phyloP scores from a whole-genome alignment of 2,113 vertebrate genomes.

The Varanus salvator region DNA sequence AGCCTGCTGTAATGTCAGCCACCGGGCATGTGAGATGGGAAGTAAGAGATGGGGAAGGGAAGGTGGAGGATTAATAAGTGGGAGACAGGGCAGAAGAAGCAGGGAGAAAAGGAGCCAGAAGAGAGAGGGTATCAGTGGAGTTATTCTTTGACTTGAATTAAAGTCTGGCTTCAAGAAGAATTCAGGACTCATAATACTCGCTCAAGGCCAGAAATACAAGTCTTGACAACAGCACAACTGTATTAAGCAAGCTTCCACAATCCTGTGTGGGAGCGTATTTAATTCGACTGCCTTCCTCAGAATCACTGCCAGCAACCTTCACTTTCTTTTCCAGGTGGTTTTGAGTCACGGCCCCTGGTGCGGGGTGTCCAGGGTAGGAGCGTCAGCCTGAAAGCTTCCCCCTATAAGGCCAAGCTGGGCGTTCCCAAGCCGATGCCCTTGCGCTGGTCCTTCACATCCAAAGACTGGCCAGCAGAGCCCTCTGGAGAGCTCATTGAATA shows the following conservation, averaged over 20 bases:
- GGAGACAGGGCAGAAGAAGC: background rate
- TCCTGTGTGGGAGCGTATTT: background rate
- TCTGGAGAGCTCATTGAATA: conserved; percentile 87
- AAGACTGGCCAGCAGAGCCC: conserved; percentile 69
- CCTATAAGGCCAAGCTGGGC: conserved; percentile 70
- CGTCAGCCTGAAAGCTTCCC: conserved; percentile 81
- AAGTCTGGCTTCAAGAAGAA: background rate
- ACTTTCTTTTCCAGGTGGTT: conserved; percentile 73
- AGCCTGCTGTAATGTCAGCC: background rate
- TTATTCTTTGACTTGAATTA: background rate
- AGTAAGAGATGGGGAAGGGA: no score
- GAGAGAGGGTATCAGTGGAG: background rate
- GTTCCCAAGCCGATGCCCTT: conserved; percentile 80
- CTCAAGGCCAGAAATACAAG: background rate
- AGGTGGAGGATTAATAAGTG: background rate
- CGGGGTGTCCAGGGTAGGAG: conserved; percentile 81
- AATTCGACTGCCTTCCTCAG: background rate
- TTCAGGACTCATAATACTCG: background rate
- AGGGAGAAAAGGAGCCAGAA: background rate
- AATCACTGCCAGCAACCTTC: background rate
- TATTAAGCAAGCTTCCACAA: background rate
- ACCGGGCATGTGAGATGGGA: background rate
- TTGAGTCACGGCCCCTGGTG: conserved; percentile 76
- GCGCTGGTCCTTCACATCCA: conserved; percentile 84
- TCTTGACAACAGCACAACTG: background rate